Evolutionary conservation across 2,888 invertebrate species (phyloP).

Genomic region (Drosophila buzzatii): DNA sequence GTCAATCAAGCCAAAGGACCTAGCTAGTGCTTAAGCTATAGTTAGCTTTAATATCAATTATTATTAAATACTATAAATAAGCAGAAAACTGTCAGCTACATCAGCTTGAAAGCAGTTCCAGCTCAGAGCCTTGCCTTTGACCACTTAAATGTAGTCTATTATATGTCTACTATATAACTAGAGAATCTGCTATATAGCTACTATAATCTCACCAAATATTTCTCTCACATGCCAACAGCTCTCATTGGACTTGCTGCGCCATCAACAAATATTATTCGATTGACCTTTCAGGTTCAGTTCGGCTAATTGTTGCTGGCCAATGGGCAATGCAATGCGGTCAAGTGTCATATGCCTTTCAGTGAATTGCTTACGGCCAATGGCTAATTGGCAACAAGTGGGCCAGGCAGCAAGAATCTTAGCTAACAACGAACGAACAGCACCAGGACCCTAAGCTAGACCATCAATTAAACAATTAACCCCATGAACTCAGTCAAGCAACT

Average conservation of each 20-base stretch:
- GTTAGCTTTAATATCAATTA: too few relatives aligned
- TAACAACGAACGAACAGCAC: background rate
- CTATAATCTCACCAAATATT: background rate
- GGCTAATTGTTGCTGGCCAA: constrained; percentile 29
- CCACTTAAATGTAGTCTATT: too few relatives aligned
- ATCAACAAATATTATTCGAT: constrained; percentile 8
- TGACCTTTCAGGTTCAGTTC: constrained; percentile 32
- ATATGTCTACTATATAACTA: too few relatives aligned
- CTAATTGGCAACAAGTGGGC: constrained; percentile 51
- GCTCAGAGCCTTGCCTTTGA: too few relatives aligned
- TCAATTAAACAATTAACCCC: constrained; percentile 57
- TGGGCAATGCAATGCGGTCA: constrained; percentile 38
- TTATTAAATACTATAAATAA: too few relatives aligned
- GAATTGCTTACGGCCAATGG: constrained; percentile 7
- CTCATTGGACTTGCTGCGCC: background rate
- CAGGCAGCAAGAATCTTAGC: constrained; percentile 17
- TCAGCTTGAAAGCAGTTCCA: too few relatives aligned
- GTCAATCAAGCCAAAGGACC: too few relatives aligned
- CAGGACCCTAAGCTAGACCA: constrained; percentile 40
- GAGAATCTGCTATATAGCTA: background rate
- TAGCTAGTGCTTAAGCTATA: too few relatives aligned
- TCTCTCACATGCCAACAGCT: background rate
- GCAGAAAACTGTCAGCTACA: too few relatives aligned
- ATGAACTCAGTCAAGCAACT: constrained; percentile 15
- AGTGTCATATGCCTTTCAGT: constrained; percentile 13